These are phyloP conservation scores for Cyclopterus lumpus DNA, from an alignment of 2,797 vertebrate genomes.

Conservation along the genomic window DNA sequence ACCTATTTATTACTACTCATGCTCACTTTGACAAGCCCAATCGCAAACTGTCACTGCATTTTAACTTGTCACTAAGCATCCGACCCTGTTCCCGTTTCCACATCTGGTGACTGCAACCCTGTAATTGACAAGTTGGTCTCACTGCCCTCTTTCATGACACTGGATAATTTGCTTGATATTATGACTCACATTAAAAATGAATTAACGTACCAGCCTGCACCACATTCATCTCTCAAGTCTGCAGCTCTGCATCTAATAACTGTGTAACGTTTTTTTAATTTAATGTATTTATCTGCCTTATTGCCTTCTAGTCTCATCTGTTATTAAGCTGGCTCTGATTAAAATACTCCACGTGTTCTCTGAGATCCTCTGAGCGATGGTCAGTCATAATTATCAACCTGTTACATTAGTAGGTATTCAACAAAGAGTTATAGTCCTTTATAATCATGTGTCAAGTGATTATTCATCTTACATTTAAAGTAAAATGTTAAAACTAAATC, in stretches of 20 bases:
- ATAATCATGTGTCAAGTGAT: slow-evolving; percentile 12
- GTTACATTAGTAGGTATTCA: slow-evolving; percentile 12
- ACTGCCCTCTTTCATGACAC: slow-evolving; percentile 35
- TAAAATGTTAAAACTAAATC: background rate
- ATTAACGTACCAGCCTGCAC: slow-evolving; percentile 37
- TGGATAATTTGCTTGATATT: slow-evolving; percentile 54
- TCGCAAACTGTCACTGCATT: slow-evolving; percentile 22
- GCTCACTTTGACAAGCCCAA: slow-evolving; percentile 25
- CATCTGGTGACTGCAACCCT: slow-evolving; percentile 27
- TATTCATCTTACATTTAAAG: background rate
- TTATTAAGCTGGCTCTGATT: slow-evolving; percentile 42
- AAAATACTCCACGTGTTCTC: slow-evolving; percentile 27
- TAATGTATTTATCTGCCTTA: slow-evolving; percentile 24
- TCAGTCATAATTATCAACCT: slow-evolving; percentile 34
- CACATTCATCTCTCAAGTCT: slow-evolving; percentile 34
- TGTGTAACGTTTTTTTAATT: slow-evolving; percentile 7
- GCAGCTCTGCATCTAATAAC: slow-evolving; percentile 33
- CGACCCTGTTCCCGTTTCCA: slow-evolving; percentile 19
- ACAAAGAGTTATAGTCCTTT: background rate
- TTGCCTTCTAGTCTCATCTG: slow-evolving; percentile 19
- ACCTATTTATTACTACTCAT: too few species aligned
- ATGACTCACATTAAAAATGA: slow-evolving; percentile 52
- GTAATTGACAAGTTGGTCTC: slow-evolving; percentile 40
- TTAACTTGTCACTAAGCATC: slow-evolving; percentile 25
- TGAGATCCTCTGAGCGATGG: slow-evolving; percentile 23